phyloP scores from a whole-genome alignment of 1,140 invertebrate genomes.

The Drosophila kurseongensis region DNA sequence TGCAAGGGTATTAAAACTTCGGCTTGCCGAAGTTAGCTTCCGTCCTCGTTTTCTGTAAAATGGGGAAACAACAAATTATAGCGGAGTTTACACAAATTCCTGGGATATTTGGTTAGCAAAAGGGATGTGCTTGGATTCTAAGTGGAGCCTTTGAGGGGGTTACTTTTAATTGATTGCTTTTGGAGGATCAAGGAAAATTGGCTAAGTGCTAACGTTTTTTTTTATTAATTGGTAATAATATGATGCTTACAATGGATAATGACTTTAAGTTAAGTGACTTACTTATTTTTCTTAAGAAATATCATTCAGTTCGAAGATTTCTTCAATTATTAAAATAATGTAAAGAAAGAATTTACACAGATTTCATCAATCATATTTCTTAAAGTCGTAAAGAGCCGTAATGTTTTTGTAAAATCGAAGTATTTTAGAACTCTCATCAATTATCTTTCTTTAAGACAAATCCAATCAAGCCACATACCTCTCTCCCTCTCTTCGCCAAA shows the following conservation, averaged over 20 bases:
- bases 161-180: slow-evolving; percentile 19
- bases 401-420: neutral
- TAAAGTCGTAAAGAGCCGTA: neutral
- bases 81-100: slow-evolving; percentile 50
- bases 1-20: no score
- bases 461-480: neutral
- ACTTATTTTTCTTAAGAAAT: no score
- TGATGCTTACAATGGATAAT: no score
- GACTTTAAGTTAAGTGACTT: no score
- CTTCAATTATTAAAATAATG: no score
- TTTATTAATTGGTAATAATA: no score
- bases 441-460: neutral
- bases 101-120: slow-evolving; percentile 14
- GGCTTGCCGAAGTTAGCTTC: no score
- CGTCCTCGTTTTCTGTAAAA: neutral
- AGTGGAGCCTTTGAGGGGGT: slow-evolving; percentile 22
- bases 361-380: neutral
- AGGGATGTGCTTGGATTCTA: slow-evolving; percentile 38
- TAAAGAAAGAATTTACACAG: neutral
- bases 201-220: no score
- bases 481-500: slow-evolving; percentile 31
- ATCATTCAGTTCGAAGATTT: no score
- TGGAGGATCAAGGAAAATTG: neutral
- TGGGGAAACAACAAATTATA: slow-evolving; percentile 2
- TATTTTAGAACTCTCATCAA: no score